These are phyloP conservation scores for Macrotis lagotis DNA, from an alignment of 2,113 vertebrate genomes.

Conservation along the genomic window DNA sequence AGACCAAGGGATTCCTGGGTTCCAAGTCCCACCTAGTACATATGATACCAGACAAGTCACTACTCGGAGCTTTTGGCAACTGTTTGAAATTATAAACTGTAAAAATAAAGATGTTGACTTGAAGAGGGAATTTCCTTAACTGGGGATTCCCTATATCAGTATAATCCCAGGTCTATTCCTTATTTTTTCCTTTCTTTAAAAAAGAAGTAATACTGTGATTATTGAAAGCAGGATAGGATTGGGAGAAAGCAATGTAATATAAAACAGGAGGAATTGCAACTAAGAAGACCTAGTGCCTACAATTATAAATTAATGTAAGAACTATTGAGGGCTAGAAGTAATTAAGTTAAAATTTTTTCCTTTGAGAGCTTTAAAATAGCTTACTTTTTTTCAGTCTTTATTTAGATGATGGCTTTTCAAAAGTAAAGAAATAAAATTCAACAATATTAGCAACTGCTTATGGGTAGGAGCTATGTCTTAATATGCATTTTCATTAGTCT, in stretches of 20 bases:
- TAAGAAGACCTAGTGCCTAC: background rate
- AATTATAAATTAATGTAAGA: background rate
- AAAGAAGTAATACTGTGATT: background rate
- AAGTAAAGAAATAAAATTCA: background rate
- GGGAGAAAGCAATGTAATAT: background rate
- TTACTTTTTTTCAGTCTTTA: background rate
- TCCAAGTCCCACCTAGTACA: background rate
- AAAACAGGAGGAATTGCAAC: background rate
- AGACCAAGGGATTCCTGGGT: background rate
- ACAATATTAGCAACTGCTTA: background rate
- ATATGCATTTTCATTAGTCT: background rate
- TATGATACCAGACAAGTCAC: background rate
- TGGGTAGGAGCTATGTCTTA: background rate
- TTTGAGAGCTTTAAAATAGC: background rate
- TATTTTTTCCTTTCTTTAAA: background rate
- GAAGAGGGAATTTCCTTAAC: background rate
- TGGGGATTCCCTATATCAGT: background rate
- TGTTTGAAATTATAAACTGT: background rate
- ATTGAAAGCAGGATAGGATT: background rate
- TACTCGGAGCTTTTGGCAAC: background rate
- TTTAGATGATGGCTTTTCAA: background rate
- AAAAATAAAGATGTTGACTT: background rate
- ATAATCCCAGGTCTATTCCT: background rate
- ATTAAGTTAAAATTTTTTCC: background rate
- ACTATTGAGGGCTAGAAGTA: background rate